These are phyloP conservation scores for Tiliacea aurago DNA, from an alignment of 2,888 invertebrate genomes.

Conservation along the genomic window DNA sequence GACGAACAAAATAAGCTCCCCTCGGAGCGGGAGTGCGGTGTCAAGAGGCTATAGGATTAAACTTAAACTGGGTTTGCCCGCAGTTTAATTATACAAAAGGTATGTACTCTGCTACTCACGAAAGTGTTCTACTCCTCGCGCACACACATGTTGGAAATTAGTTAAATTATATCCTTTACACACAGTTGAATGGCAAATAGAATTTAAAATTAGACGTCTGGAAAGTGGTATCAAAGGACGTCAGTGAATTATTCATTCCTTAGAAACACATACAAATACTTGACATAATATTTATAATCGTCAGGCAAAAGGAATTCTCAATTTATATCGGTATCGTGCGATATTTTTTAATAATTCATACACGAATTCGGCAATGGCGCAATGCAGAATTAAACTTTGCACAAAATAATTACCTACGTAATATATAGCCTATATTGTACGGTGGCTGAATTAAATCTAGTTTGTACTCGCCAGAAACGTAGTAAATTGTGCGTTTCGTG, in stretches of 20 bases:
- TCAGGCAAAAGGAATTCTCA: constrained; percentile 62
- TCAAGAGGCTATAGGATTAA: constrained; percentile 91
- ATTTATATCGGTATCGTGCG: constrained; percentile 68
- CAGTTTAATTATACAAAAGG: constrained; percentile 90
- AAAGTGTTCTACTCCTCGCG: constrained; percentile 80
- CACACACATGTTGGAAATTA: constrained; percentile 85
- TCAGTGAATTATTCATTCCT: constrained; percentile 70
- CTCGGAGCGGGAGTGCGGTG: constrained; percentile 85
- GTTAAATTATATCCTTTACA: constrained; percentile 85
- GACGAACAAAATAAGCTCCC: constrained; percentile 90
- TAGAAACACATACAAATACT: constrained; percentile 63
- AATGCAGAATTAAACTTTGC: constrained; percentile 81
- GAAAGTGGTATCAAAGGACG: constrained; percentile 76
- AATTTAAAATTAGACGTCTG: constrained; percentile 83
- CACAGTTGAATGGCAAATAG: constrained; percentile 81
- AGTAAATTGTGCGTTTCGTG: constrained; percentile 79
- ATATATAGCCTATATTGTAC: constrained; percentile 68
- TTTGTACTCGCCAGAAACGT: constrained; percentile 73
- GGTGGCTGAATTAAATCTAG: constrained; percentile 71
- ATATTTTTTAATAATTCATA: constrained; percentile 75
- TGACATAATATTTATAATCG: constrained; percentile 61
- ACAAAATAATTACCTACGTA: constrained; percentile 75
- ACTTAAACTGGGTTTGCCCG: constrained; percentile 89
- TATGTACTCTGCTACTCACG: constrained; percentile 82
- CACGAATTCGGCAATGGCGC: constrained; percentile 77